phyloP scores from a whole-genome alignment of 2,888 invertebrate genomes.

The Dioctria rufipes region DNA sequence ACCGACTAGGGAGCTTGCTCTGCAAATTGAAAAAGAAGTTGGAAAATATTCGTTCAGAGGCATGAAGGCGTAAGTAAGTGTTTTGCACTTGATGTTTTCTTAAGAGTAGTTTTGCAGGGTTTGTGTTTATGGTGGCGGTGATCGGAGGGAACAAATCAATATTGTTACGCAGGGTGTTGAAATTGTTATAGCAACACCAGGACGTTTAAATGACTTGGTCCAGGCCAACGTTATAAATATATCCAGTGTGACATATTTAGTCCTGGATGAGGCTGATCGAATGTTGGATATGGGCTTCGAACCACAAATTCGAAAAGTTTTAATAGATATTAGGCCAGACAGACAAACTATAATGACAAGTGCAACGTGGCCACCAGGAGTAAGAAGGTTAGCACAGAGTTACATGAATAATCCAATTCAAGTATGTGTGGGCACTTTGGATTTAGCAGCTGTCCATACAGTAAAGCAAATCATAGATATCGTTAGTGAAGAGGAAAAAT shows the following conservation, averaged over 20 bases:
- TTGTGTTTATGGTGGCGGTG: slow-evolving; percentile 94
- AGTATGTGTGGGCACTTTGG: slow-evolving; percentile 89
- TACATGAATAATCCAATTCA: slow-evolving; percentile 94
- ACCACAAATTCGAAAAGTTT: slow-evolving; percentile 87
- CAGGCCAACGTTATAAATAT: slow-evolving; percentile 81
- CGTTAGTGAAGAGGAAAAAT: slow-evolving; percentile 80
- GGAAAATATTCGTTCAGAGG: slow-evolving; percentile 89
- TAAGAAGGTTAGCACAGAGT: slow-evolving; percentile 85
- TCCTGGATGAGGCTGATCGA: slow-evolving; percentile 93
- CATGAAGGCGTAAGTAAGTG: slow-evolving; percentile 81
- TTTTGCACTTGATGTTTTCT: no score
- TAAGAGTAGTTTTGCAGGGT: slow-evolving; percentile 72
- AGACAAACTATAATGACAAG: slow-evolving; percentile 97
- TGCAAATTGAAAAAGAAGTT: slow-evolving; percentile 94
- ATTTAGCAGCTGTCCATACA: slow-evolving; percentile 90
- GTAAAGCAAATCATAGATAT: slow-evolving; percentile 87
- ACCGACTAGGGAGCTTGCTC: slow-evolving; percentile 92
- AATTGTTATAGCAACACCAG: slow-evolving; percentile 96
- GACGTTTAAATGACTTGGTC: slow-evolving; percentile 92
- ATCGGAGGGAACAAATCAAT: slow-evolving; percentile 84
- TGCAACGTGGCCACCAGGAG: slow-evolving; percentile 95
- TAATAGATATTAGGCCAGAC: slow-evolving; percentile 87
- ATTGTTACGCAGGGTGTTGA: slow-evolving; percentile 86
- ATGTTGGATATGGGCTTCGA: slow-evolving; percentile 93
- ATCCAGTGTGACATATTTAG: slow-evolving; percentile 86